Conservation (phyloP, 92 coral and sea anemone genomes). For the Epizoanthus rinbou region DNA sequence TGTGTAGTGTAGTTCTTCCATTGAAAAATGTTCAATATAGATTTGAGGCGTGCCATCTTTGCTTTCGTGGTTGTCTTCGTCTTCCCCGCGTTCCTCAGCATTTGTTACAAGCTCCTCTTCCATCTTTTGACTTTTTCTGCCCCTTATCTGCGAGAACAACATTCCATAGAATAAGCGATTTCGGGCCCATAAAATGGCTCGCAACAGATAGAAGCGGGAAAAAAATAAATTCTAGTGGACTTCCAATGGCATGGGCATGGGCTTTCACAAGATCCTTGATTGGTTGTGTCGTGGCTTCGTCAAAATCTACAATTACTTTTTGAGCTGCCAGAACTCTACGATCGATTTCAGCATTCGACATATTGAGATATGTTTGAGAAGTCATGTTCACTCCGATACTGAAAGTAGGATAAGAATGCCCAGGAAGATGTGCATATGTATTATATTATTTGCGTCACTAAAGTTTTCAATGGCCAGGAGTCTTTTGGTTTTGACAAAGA, state of each 20-base stretch:
- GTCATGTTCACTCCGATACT: constrained; percentile 21
- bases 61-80: constrained; percentile 5
- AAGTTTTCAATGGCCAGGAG: too few relatives aligned
- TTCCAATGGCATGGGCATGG: constrained; percentile 63
- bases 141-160: constrained; percentile 70
- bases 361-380: constrained; percentile 25
- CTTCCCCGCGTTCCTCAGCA: constrained; percentile 29
- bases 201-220: constrained; percentile 62
- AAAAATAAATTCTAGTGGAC: constrained; percentile 60
- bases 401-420: too few relatives aligned
- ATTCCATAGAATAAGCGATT: constrained; percentile 62
- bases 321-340: constrained; percentile 53
- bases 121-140: constrained; percentile 60
- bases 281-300: constrained; percentile 23
- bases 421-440: too few relatives aligned
- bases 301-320: constrained; percentile 35
- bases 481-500: too few relatives aligned
- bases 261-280: constrained; percentile 51
- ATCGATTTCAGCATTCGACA: constrained; percentile 51
- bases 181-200: constrained; percentile 60
- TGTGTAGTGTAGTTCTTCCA: constrained; percentile 61
- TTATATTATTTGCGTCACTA: too few relatives aligned
- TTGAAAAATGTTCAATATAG: constrained; percentile 62
- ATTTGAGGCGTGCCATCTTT: constrained; percentile 35
- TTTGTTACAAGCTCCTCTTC: neutral